Evolutionary conservation across 1,140 invertebrate species (phyloP), one percentile per base, ranked within the genome.

Genomic region (Harlomillsia oculata): DNA sequence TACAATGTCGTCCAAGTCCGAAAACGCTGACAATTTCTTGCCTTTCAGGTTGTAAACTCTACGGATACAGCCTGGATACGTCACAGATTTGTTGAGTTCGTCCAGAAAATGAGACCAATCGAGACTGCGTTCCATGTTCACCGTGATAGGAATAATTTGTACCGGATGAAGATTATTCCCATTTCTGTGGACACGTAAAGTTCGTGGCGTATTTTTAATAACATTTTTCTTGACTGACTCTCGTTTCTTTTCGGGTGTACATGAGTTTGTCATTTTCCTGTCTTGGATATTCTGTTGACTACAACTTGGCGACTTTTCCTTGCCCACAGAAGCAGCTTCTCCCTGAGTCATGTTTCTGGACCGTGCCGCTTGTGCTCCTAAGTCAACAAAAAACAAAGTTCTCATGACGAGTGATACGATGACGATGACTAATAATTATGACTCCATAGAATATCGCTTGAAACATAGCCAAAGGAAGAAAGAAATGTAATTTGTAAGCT

Each of bases 141-240:
- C 8, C 5, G 51, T 29, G 28, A 30, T 30, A 13, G 45, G 45
- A 36, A 52, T 40, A 14, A 50, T 58, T 26, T 52, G 39, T 11
- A 37, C 30, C 4, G 43, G 26, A n/a, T 60, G 46, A 13, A 51
- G 52, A 18, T 28, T 36, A 5, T 62, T 43, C 30, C 64, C 63
- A 50, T 67, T 66, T 37, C 52, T 51, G 26, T 63, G 60, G 3
- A 67, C 46, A 28, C 51, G 56, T 21, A 63, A 40, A 5, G 48
- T 53, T 40, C 53, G 59, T 8, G 18, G 23, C 20, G 23, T 40
- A 30, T 14, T 37, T 13, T 48, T 29, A 8, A 16, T 5, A 21
- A 57, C 46, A 3, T 40, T n/a, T n/a, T n/a, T n/a, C n/a, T n/a
- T n/a, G n/a, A n/a, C n/a, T n/a, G n/a, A n/a, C n/a, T n/a, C n/a